Evolutionary conservation across 2,888 invertebrate genomes (phyloP), one percentile per base, ranked within the genome.

Genomic region (Aphidoletes aphidimyza): DNA sequence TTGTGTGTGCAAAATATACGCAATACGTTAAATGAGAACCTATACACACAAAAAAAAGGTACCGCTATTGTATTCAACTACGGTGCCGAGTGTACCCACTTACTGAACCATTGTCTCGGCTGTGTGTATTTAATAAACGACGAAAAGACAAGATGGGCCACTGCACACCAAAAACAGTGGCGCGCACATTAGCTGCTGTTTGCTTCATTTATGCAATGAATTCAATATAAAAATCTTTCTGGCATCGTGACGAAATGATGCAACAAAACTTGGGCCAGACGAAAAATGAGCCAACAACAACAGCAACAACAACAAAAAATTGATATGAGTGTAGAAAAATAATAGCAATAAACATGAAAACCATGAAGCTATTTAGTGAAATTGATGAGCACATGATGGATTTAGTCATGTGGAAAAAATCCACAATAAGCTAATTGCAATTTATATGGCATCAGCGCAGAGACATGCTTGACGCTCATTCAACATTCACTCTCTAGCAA

Each of bases 361-460:
- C 81, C 81, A 81, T 81, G 37, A 81, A 81, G 81, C 81, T 81
- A 37, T 81, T 81, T 37, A 37, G 81, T 81, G 81, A 81, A n/a
- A 81, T 81, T 81, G 81, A 81, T 81, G 81, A 81, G 81, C 37
- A 81, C 81, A 81, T 81, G 81, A 81, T 81, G 81, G 81, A 81
- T 81, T 81, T 81, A 37, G 81, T 22, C 81, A 81, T 81, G 81
- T 81, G 81, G 81, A 81, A 81, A 81, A 81, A 81, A 81, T 81
- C 81, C 81, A 81, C 36, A 81, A 81, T 81, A 81, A 81, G 81
- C 81, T 81, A 81, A 81, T 81, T 81, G 81, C 22, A 11, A 81
- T 69, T 2, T 69, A 54, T 54, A 54, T 17, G 69, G 69, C 30
- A 14, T 69, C 26, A 22, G 54, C 26, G 34, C 69, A 69, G 69